Conservation (phyloP, 2,888 invertebrate species). For the Pyrrhia umbra region DNA sequence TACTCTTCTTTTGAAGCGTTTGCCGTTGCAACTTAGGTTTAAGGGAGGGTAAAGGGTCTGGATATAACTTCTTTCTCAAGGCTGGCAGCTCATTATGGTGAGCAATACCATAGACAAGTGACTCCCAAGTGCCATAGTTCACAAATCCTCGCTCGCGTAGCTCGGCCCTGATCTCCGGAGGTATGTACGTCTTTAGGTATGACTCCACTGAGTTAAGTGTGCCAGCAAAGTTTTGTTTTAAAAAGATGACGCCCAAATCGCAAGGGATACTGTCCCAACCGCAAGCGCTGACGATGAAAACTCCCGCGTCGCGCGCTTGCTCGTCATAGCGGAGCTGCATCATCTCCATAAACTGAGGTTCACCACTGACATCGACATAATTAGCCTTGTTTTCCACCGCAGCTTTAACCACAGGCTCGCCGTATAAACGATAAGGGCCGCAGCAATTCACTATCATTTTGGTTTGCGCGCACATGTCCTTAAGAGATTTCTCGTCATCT, state of each 20-base stretch:
- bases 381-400: slow-evolving; percentile 95
- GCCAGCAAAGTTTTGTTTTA: slow-evolving; percentile 93
- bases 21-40: slow-evolving; percentile 91
- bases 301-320: slow-evolving; percentile 93
- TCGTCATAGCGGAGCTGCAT: slow-evolving; percentile 96
- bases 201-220: slow-evolving; percentile 94
- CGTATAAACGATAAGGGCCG: slow-evolving; percentile 97
- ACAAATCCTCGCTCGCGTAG: slow-evolving; percentile 79
- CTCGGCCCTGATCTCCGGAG: slow-evolving; percentile 68
- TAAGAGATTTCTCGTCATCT: slow-evolving; percentile 92
- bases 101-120: slow-evolving; percentile 94
- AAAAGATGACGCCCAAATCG: slow-evolving; percentile 95
- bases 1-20: slow-evolving; percentile 85
- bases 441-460: slow-evolving; percentile 97
- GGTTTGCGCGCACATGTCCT: slow-evolving; percentile 94
- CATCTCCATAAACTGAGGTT: slow-evolving; percentile 95
- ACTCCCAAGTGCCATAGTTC: slow-evolving; percentile 97
- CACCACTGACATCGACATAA: slow-evolving; percentile 98
- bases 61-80: slow-evolving; percentile 92
- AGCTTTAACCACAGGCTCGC: slow-evolving; percentile 97
- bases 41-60: slow-evolving; percentile 91
- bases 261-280: slow-evolving; percentile 98
- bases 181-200: slow-evolving; percentile 86
- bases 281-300: slow-evolving; percentile 97
- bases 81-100: slow-evolving; percentile 91